These are phyloP conservation scores for Tamandua tetradactyla DNA, from an alignment of 2,797 vertebrate genomes.

Conservation along the genomic window DNA sequence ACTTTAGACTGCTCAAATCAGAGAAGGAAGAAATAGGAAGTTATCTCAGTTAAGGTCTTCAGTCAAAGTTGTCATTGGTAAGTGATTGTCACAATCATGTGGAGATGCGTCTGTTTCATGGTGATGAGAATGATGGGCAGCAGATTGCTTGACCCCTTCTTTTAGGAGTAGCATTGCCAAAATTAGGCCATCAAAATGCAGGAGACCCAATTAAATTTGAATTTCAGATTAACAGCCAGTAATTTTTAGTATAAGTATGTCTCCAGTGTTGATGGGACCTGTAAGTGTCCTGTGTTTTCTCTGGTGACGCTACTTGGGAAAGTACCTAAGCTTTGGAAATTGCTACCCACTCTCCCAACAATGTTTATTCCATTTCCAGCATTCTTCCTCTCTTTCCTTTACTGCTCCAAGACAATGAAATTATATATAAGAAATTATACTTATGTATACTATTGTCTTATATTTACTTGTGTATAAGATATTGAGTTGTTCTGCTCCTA, in stretches of 20 bases:
- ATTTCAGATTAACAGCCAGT: neutral
- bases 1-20: neutral
- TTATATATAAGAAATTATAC: too few species aligned
- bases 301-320: neutral
- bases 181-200: neutral
- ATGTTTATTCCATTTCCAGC: too few species aligned
- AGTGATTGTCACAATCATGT: rapidly evolving
- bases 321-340: neutral
- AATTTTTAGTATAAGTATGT: neutral
- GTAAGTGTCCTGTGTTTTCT: neutral
- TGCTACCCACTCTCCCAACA: neutral
- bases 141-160: neutral
- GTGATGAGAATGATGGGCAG: too few species aligned
- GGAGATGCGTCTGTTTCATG: neutral
- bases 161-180: neutral
- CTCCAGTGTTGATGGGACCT: neutral
- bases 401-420: neutral
- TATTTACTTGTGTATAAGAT: too few species aligned
- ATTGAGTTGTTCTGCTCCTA: neutral
- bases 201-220: neutral
- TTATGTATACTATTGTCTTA: too few species aligned
- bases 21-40: neutral
- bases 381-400: neutral
- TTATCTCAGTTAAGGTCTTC: neutral
- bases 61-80: neutral